Evolutionary conservation across 2,797 vertebrate species (phyloP).

Genomic region (Arnoldichthys spilopterus): DNA sequence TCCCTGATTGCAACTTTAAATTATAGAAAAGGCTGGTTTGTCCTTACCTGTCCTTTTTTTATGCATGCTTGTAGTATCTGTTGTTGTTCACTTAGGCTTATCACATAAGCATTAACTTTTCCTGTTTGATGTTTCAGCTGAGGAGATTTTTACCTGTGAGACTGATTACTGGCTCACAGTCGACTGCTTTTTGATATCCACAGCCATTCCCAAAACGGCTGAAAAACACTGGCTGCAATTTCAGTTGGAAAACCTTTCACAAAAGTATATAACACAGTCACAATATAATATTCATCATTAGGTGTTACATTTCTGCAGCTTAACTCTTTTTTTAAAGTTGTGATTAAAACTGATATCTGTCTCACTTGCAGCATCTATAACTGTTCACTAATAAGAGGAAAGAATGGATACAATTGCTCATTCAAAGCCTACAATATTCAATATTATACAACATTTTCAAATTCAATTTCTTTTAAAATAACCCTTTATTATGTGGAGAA

Average conservation of each 20-base stretch:
- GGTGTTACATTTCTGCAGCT: not conserved
- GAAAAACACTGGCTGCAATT: conserved; percentile 61
- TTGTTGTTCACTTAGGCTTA: not conserved
- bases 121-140: conserved; percentile 45
- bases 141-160: conserved; percentile 54
- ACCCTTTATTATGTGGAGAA: not conserved
- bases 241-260: fast-evolving
- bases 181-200: conserved; percentile 62
- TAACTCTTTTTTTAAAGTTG: too few relatives aligned
- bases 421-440: not conserved
- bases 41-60: not conserved
- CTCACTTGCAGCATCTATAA: conserved; percentile 8
- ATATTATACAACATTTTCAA: fast-evolving
- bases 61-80: not conserved
- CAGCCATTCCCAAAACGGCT: not conserved
- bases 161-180: conserved; percentile 52
- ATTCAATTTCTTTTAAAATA: fast-evolving
- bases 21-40: not conserved
- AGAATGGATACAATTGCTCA: conserved; percentile 48
- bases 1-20: not conserved
- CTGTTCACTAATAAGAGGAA: conserved; percentile 55
- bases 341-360: not conserved
- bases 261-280: not conserved
- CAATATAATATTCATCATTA: not conserved
- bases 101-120: not conserved